Base-by-base conservation (phyloP, 2,888 invertebrate genomes). In the Spatulosminthurus flaviceps region DNA sequence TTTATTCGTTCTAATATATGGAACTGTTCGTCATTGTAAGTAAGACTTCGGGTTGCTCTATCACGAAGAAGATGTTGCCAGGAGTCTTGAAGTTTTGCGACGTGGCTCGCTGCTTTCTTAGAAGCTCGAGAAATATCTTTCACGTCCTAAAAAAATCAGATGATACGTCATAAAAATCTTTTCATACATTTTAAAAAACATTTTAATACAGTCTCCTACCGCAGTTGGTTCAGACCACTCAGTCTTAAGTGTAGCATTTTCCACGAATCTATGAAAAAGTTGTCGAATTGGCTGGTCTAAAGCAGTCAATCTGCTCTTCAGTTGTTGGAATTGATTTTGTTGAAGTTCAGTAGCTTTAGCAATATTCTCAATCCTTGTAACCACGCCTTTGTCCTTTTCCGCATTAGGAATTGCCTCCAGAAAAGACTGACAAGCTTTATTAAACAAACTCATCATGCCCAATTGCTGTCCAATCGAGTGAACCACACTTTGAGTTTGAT, bases 21-120 rank as follows among this genome's bases (percentile, higher is more conserved):
- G 87, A 97, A 96, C 89, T 97, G 97, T 89, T 97, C 96, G 88
- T 97, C 97, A 88, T 97, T 96, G 88, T 95, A 95, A 0, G 95
- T 95, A 13, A 97, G 90, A 83, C 92, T 92, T 85, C 95, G 91
- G 29, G 95, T 95, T 21, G 95, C 95, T 84, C 95, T 90, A 89
- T 96, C 95, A 4, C 95, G 90, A 80, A 95, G 90, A 84, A 96
- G 90, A 90, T 96, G 95, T 88, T 96, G 95, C 96, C 96, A 96
- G 2, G 95, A 95, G 87, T 95, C 95, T 81, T 95, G 90, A 83
- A 95, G 88, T 76, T 94, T 90, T 86, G 92, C 92, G 0, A 93
- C 92, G 79, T 92, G 88, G 51, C 92, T 92, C 19, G 82, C 81
- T 66, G 83, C 85, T 79, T 84, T 85, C 13, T 83, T 83, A 22